Percentiles rank a stretch among this genome's conserved stretches.
These are phyloP conservation scores for Acanthosepion pharaonis DNA, from an alignment of 2,888 invertebrate genomes.

Conservation along the genomic window DNA sequence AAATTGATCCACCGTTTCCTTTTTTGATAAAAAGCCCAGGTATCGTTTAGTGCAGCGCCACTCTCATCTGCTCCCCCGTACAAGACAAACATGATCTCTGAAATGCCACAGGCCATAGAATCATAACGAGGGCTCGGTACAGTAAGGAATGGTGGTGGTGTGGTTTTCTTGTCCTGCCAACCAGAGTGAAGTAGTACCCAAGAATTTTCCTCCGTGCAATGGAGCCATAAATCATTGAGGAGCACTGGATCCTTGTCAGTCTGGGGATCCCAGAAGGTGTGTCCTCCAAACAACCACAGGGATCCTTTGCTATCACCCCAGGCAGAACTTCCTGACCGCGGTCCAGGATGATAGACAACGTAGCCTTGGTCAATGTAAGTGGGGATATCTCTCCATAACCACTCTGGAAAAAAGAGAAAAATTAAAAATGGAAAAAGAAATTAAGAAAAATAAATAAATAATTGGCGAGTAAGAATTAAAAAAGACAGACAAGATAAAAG, in stretches of 20 bases:
- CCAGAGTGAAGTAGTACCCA: slow-evolving; percentile 3
- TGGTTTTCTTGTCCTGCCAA: not conserved
- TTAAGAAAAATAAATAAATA: not conserved
- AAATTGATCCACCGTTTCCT: not conserved
- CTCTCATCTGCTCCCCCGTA: slow-evolving; percentile 24
- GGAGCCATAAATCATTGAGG: slow-evolving; percentile 34
- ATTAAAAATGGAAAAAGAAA: slow-evolving; percentile 50
- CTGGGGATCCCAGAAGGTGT: slow-evolving; percentile 34
- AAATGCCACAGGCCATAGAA: slow-evolving; percentile 24
- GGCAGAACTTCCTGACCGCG: slow-evolving; percentile 3
- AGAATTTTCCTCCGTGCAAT: not conserved
- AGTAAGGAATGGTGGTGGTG: not conserved
- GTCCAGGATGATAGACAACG: slow-evolving; percentile 39
- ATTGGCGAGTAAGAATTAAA: too few species aligned
- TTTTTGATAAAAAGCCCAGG: slow-evolving; percentile 35
- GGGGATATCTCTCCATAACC: not conserved
- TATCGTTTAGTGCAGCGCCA: slow-evolving; percentile 33
- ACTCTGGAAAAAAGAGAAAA: slow-evolving; percentile 50
- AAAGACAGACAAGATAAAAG: too few species aligned
- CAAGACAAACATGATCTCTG: not conserved
- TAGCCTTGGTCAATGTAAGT: slow-evolving; percentile 42
- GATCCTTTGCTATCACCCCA: slow-evolving; percentile 35
- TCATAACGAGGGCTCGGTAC: not conserved
- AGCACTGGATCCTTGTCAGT: not conserved
- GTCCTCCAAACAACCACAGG: slow-evolving; percentile 43